Percentiles rank a stretch among this genome's conserved stretches.
Conservation (phyloP, 1,140 invertebrate species). For the Linepithema humile region DNA sequence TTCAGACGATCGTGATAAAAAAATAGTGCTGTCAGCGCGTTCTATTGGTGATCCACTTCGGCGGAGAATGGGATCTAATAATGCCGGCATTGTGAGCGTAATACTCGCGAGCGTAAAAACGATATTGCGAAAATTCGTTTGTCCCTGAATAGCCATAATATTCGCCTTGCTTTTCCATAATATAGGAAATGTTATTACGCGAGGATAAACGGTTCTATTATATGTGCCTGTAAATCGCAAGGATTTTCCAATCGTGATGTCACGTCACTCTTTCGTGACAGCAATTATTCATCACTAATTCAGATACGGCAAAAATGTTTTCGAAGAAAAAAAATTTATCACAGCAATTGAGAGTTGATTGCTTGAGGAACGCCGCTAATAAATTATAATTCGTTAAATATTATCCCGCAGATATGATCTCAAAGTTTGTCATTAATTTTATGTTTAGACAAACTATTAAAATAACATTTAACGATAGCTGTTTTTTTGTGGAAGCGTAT, state of each 20-base stretch:
- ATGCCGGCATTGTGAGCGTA: slow-evolving; percentile 58
- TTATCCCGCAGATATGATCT: not conserved
- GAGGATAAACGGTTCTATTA: slow-evolving; percentile 29
- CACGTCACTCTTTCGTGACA: not conserved
- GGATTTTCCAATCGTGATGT: not conserved
- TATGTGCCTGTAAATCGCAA: not conserved
- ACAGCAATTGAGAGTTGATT: not conserved
- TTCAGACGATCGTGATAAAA: slow-evolving; percentile 28
- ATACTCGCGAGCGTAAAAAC: slow-evolving; percentile 65
- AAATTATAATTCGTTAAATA: not conserved
- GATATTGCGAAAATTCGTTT: slow-evolving; percentile 71
- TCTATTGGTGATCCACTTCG: slow-evolving; percentile 41
- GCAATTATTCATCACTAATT: no score
- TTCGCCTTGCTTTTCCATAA: slow-evolving; percentile 32
- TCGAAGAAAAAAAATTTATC: not conserved
- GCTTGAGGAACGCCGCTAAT: not conserved
- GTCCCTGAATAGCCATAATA: slow-evolving; percentile 60
- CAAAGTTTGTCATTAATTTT: not conserved
- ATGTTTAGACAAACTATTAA: not conserved
- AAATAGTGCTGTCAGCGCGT: slow-evolving; percentile 48
- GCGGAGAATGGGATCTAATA: slow-evolving; percentile 66
- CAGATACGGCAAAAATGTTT: no score
- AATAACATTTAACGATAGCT: not conserved
- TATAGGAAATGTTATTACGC: slow-evolving; percentile 41
- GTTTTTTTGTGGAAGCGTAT: not conserved